Conservation (phyloP, 2,113 vertebrate genomes). For the Eubucco bourcierii region DNA sequence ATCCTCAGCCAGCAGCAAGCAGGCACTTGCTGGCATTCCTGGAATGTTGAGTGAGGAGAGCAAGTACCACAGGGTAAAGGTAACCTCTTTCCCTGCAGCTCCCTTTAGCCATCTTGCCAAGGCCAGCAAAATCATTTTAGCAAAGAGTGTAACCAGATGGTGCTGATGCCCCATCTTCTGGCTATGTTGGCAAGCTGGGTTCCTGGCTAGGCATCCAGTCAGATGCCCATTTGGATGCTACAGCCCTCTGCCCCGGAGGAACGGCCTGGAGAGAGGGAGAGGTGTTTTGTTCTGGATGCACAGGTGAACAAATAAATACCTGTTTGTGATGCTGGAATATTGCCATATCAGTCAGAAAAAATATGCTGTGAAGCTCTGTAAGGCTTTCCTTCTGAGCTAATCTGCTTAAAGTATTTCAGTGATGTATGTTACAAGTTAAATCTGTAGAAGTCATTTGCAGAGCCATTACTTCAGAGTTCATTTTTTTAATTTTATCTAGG, state of each 20-base stretch:
- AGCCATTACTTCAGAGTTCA: not conserved
- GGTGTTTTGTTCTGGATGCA: not conserved
- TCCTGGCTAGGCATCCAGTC: not conserved
- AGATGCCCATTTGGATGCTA: not conserved
- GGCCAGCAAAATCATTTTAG: not conserved
- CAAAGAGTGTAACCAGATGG: not conserved
- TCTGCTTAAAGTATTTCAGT: not conserved
- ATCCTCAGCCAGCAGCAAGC: not conserved
- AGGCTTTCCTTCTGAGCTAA: not conserved
- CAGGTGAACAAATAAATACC: not conserved
- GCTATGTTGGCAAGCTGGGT: not conserved
- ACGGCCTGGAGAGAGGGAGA: not conserved
- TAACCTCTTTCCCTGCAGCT: not conserved
- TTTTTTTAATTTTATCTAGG: not conserved
- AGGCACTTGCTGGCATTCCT: fast-evolving
- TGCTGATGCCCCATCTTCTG: not conserved
- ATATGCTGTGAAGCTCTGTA: not conserved
- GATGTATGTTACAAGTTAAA: not conserved
- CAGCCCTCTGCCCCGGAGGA: not conserved
- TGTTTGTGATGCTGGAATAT: not conserved
- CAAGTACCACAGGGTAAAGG: fast-evolving
- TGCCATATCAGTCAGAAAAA: not conserved
- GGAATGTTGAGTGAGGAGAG: fast-evolving
- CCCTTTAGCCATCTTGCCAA: not conserved
- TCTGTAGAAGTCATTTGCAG: not conserved